A percentile compares a stretch with the other conserved stretches of the same genome.
Evolutionary conservation across 2,888 invertebrate genomes (phyloP).

Genomic region (Drepana falcataria): DNA sequence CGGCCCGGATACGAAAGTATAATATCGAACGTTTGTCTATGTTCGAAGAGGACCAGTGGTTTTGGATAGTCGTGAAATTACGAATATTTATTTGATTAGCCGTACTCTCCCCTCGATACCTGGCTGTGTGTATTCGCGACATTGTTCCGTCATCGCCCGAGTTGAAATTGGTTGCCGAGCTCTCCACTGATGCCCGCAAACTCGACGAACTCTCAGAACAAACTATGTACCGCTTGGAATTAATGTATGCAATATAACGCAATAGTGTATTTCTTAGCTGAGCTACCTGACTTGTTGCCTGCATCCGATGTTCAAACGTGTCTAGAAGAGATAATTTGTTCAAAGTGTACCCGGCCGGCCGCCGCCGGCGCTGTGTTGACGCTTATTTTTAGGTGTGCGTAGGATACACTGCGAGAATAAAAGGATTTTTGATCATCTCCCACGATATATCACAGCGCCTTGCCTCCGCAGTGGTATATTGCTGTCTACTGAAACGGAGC

Average conservation of each 20-base stretch:
- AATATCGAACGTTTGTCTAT: slow-evolving; percentile 7
- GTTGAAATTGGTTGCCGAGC: slow-evolving; percentile 67
- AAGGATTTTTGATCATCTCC: slow-evolving; percentile 85
- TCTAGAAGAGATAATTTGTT: slow-evolving; percentile 74
- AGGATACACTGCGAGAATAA: slow-evolving; percentile 70
- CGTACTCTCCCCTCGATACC: no score
- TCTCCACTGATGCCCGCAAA: slow-evolving; percentile 36
- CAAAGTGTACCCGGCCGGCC: slow-evolving; percentile 55
- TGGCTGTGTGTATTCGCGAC: not conserved
- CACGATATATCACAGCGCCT: slow-evolving; percentile 60
- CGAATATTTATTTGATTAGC: no score
- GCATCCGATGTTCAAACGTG: slow-evolving; percentile 26
- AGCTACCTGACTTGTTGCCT: slow-evolving; percentile 31
- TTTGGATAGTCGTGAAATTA: no score
- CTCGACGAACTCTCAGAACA: slow-evolving; percentile 60
- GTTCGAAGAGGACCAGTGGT: slow-evolving; percentile 12
- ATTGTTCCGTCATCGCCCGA: no score
- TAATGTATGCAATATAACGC: slow-evolving; percentile 17
- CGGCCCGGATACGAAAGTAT: no score
- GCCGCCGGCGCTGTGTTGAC: slow-evolving; percentile 59
- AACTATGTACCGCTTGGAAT: slow-evolving; percentile 60
- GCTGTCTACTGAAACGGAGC: slow-evolving; percentile 72
- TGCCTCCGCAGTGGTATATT: slow-evolving; percentile 60
- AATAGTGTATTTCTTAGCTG: slow-evolving; percentile 34
- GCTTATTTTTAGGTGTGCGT: slow-evolving; percentile 77